Evolutionary conservation across 1,140 invertebrate genomes (phyloP).

Genomic region (Solenopsis fugax): DNA sequence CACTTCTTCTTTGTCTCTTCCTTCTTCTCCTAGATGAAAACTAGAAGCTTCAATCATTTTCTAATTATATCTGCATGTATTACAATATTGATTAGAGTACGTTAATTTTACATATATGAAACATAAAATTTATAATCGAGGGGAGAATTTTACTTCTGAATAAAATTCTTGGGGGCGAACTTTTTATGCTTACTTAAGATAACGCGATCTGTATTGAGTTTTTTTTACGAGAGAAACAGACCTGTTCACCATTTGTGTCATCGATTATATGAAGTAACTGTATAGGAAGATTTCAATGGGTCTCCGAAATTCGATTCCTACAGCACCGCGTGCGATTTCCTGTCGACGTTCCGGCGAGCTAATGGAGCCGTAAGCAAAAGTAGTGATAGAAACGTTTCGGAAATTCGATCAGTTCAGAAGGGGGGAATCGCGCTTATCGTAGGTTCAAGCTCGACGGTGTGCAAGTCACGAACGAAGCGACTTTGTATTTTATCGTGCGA

Average conservation of each 20-base stretch:
- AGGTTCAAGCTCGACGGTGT: conserved; percentile 33
- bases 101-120: background rate
- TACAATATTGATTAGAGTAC: background rate
- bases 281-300: conserved; percentile 19
- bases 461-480: background rate
- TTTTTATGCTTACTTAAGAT: background rate
- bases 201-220: background rate
- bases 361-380: conserved; percentile 54
- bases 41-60: conserved; percentile 1
- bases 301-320: conserved; percentile 56
- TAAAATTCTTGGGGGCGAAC: background rate
- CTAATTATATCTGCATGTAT: background rate
- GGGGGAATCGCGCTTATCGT: conserved; percentile 1
- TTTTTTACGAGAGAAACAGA: background rate
- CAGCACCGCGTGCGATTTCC: conserved; percentile 34
- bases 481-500: background rate
- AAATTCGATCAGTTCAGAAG: conserved; percentile 56
- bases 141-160: background rate
- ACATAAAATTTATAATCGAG: background rate
- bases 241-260: background rate
- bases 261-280: conserved; percentile 15
- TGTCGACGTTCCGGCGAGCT: conserved; percentile 20
- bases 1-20: too few species aligned
- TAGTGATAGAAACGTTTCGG: conserved; percentile 62
- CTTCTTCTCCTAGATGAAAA: background rate